Percentiles rank a stretch among this genome's conserved stretches.
phyloP scores from a whole-genome alignment of 2,888 invertebrate species.

The Pyrgus malvae region DNA sequence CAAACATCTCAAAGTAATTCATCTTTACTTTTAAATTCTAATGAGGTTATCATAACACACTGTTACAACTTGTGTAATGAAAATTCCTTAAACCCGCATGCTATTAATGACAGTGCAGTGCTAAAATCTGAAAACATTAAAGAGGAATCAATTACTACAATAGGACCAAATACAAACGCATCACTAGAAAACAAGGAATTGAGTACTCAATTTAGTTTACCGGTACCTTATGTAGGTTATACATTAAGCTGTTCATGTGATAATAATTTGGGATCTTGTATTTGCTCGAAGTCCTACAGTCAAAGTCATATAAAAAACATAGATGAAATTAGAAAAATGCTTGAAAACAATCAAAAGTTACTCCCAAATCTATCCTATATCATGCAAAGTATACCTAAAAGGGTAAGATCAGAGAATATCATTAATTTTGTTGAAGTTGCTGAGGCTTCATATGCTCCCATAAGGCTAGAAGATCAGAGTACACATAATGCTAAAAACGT shows the following conservation, averaged over 20 bases:
- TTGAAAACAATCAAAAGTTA: slow-evolving; percentile 36
- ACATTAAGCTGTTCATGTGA: slow-evolving; percentile 60
- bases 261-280: slow-evolving; percentile 45
- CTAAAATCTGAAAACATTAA: background rate
- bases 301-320: slow-evolving; percentile 43
- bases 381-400: slow-evolving; percentile 40
- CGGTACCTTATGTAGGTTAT: slow-evolving; percentile 50
- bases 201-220: background rate
- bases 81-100: background rate
- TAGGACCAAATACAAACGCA: background rate
- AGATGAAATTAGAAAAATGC: slow-evolving; percentile 47
- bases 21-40: background rate
- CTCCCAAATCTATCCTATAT: slow-evolving; percentile 51
- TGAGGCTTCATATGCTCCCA: slow-evolving; percentile 3
- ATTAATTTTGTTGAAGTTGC: slow-evolving; percentile 16
- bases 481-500: slow-evolving; percentile 13
- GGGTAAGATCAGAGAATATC: slow-evolving; percentile 30
- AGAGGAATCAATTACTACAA: background rate
- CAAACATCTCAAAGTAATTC: slow-evolving; percentile 35
- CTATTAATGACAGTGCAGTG: background rate
- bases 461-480: background rate
- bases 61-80: slow-evolving; percentile 11
- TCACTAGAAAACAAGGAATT: background rate
- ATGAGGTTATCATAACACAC: slow-evolving; percentile 19
- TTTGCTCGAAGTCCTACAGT: slow-evolving; percentile 53